These are phyloP conservation scores for Nebria brevicollis DNA, from an alignment of 2,888 invertebrate species.

Conservation along the genomic window DNA sequence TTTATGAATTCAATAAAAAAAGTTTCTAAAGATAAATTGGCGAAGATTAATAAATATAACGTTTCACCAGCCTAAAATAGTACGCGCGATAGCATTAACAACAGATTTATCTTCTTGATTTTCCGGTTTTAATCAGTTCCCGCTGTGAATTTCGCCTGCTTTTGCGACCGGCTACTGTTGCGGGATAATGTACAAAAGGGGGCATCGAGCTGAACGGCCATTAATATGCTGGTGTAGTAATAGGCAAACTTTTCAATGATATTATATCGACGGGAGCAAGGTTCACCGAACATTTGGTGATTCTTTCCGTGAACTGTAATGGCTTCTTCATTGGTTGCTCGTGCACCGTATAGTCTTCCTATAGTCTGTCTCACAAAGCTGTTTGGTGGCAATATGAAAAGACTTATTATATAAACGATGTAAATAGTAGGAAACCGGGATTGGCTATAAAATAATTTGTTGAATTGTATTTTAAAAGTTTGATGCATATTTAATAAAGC, in stretches of 20 bases:
- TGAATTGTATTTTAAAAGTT: too few species aligned
- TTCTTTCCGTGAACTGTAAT: conserved; percentile 41
- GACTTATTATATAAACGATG: too few species aligned
- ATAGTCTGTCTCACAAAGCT: conserved; percentile 8
- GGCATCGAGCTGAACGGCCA: conserved; percentile 6
- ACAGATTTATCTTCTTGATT: conserved; percentile 1
- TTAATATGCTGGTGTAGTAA: conserved; percentile 38
- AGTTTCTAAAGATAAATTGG: background rate
- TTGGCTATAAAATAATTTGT: too few species aligned
- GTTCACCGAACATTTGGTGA: conserved; percentile 28
- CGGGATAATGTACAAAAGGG: background rate
- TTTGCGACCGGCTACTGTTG: background rate
- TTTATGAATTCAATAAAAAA: background rate
- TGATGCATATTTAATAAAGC: too few species aligned
- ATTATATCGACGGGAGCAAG: conserved; percentile 23
- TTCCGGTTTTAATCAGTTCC: background rate
- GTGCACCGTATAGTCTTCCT: background rate
- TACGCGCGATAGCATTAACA: background rate
- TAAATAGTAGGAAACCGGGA: too few species aligned
- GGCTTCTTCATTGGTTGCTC: conserved; percentile 38
- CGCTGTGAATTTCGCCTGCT: background rate
- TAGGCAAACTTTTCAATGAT: conserved; percentile 41
- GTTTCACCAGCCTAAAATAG: background rate
- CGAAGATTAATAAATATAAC: background rate
- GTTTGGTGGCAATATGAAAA: too few species aligned